phyloP scores from a whole-genome alignment of 1,140 invertebrate species.

The Brevipalpus yothersi region DNA sequence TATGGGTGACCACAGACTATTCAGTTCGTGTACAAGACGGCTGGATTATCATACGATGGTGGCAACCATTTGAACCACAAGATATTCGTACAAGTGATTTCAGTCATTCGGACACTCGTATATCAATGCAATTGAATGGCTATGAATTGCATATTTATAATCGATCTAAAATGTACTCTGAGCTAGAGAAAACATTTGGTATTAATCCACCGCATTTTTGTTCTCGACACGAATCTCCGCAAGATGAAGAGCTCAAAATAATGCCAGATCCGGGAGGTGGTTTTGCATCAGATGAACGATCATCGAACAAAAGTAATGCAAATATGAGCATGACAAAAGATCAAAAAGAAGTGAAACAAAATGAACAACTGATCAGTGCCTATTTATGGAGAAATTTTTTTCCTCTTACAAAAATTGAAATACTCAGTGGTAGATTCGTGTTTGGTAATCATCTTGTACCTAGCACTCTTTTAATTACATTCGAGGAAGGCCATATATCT shows the following conservation, averaged over 20 bases:
- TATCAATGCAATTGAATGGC: conserved; percentile 81
- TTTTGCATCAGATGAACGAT: not conserved
- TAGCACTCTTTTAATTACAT: conserved; percentile 66
- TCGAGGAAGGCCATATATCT: conserved; percentile 80
- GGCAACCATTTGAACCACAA: conserved; percentile 74
- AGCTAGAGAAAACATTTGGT: conserved; percentile 63
- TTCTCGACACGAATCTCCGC: not conserved
- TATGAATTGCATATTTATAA: conserved; percentile 92
- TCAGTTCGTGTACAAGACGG: conserved; percentile 82
- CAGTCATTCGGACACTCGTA: conserved; percentile 75
- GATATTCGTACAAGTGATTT: conserved; percentile 53
- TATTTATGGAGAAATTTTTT: conserved; percentile 79
- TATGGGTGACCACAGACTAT: conserved; percentile 83
- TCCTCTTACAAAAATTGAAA: conserved; percentile 83
- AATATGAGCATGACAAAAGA: not conserved
- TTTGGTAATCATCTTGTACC: conserved; percentile 91
- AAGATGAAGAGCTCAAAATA: not conserved
- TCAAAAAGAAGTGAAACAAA: not conserved
- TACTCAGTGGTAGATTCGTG: conserved; percentile 64
- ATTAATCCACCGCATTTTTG: not conserved
- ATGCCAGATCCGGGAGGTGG: not conserved
- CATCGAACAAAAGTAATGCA: not conserved
- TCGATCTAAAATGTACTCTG: conserved; percentile 58
- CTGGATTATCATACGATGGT: conserved; percentile 89
- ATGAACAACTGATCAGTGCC: conserved; percentile 1